Evolutionary conservation across 2,888 invertebrate species (phyloP), one percentile per base, ranked within the genome.

Genomic region (Trissonchulus sp.): DNA sequence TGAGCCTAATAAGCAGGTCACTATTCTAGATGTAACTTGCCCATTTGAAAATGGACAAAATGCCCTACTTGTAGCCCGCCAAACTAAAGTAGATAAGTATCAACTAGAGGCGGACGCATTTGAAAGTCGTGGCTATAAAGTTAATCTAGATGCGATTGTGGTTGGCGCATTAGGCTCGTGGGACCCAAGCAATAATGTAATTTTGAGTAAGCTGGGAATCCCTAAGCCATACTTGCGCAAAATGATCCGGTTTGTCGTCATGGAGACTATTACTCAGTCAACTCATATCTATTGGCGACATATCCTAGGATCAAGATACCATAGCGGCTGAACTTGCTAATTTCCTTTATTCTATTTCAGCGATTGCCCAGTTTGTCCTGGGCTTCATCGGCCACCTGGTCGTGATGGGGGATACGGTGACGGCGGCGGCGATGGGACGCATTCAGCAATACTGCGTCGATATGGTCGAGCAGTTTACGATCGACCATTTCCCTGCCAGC

Each of bases 91-190:
- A 60, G 60, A 60, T 18, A n/a, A 18, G 18, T 60, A 60, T 60
- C 18, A n/a, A n/a, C 60, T n/a, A 18, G 60, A 60, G n/a, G 60
- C 60, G n/a, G 60, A 60, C 18, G 60, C 60, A 18, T 60, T 60
- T 18, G 18, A 18, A 60, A n/a, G 18, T n/a, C 18, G 18, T 18
- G 60, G 60, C n/a, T 60, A 60, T 60, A 60, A 18, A 60, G 60
- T 60, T 18, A n/a, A 18, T 60, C 18, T 60, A 18, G 60, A 60
- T 60, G 60, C 60, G n/a, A 68, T 84, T 68, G 76, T 82, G 35
- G 81, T 83, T 3, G 82, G 83, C 18, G 77, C 82, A 15, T 80
- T 84, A 1, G 82, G 83, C 2, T 69, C 80, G 3, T 84, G 83
- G 83, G 81, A 82, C 76, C 79, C 77, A 1, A 73, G 23, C 1